phyloP scores from a whole-genome alignment of 2,113 vertebrate genomes.

The Pseudorhombus dupliciocellatus region DNA sequence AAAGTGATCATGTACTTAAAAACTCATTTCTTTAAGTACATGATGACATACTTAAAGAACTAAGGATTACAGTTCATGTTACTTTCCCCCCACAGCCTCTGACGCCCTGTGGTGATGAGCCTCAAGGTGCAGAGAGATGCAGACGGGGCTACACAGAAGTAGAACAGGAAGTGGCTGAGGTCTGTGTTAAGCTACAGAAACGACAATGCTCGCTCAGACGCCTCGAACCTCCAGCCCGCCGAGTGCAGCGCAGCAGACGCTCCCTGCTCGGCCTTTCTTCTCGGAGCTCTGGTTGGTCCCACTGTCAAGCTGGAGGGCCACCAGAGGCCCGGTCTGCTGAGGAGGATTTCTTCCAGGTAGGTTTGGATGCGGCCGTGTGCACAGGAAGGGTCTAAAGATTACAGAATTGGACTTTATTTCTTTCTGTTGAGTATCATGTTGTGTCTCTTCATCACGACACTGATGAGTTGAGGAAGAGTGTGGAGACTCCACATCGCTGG shows the following conservation, averaged over 20 bases:
- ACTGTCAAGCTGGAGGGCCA: slow-evolving; percentile 67
- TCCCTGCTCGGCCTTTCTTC: slow-evolving; percentile 37
- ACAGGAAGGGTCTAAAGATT: too few species aligned
- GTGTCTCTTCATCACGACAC: too few species aligned
- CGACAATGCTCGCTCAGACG: slow-evolving; percentile 17
- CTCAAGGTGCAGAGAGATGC: slow-evolving; percentile 31
- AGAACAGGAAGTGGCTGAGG: slow-evolving; percentile 80
- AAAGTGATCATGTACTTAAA: too few species aligned
- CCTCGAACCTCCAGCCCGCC: slow-evolving; percentile 17
- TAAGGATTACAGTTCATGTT: too few species aligned
- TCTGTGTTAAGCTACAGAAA: slow-evolving; percentile 57
- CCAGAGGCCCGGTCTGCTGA: slow-evolving; percentile 59
- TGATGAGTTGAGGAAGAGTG: too few species aligned
- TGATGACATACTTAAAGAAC: too few species aligned
- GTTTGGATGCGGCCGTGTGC: slow-evolving; percentile 4
- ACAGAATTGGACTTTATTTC: too few species aligned
- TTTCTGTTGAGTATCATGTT: too few species aligned
- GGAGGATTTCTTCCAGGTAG: slow-evolving; percentile 74
- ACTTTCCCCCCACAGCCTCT: neutral
- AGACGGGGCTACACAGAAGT: slow-evolving; percentile 74
- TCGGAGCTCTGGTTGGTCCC: neutral
- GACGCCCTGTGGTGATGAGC: neutral
- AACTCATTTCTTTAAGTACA: too few species aligned
- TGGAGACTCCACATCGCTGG: too few species aligned
- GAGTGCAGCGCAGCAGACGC: slow-evolving; percentile 26